Conservation (phyloP, 2,888 invertebrate species). For the Sphecodes monilicornis region DNA sequence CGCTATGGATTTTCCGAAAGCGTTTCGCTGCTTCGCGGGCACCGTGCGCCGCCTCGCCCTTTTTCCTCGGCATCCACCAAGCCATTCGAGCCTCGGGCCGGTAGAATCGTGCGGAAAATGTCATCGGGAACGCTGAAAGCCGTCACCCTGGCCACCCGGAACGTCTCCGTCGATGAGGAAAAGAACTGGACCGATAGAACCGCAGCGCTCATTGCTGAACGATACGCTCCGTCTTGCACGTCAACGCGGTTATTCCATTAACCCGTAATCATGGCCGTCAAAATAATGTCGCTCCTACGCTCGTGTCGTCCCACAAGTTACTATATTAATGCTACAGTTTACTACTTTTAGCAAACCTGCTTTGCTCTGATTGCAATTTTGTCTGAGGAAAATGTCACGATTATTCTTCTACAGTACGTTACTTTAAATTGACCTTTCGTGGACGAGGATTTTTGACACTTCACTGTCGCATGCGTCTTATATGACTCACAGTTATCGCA, state of each 20-base stretch:
- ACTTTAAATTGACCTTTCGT: too few relatives aligned
- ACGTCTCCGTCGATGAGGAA: slow-evolving; percentile 1
- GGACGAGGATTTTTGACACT: too few relatives aligned
- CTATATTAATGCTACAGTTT: neutral
- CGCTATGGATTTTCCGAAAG: slow-evolving; percentile 83
- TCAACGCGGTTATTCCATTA: slow-evolving; percentile 18
- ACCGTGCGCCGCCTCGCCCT: slow-evolving; percentile 55
- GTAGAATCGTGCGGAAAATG: slow-evolving; percentile 31
- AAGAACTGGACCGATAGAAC: neutral
- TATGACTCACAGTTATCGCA: too few relatives aligned
- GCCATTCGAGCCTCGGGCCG: slow-evolving; percentile 43
- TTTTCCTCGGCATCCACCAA: slow-evolving; percentile 44
- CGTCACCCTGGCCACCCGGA: neutral
- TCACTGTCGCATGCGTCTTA: too few relatives aligned
- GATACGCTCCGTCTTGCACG: neutral
- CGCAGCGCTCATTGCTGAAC: neutral
- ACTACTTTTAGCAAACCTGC: too few relatives aligned
- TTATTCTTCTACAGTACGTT: too few relatives aligned
- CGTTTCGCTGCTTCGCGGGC: slow-evolving; percentile 74
- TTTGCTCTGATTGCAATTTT: too few relatives aligned
- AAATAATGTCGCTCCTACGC: neutral
- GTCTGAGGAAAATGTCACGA: too few relatives aligned
- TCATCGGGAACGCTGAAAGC: neutral
- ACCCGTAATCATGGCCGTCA: neutral
- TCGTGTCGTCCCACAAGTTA: neutral